These are phyloP conservation scores for Hirudinaria manillensis DNA, from an alignment of 2,888 invertebrate species.

Conservation along the genomic window DNA sequence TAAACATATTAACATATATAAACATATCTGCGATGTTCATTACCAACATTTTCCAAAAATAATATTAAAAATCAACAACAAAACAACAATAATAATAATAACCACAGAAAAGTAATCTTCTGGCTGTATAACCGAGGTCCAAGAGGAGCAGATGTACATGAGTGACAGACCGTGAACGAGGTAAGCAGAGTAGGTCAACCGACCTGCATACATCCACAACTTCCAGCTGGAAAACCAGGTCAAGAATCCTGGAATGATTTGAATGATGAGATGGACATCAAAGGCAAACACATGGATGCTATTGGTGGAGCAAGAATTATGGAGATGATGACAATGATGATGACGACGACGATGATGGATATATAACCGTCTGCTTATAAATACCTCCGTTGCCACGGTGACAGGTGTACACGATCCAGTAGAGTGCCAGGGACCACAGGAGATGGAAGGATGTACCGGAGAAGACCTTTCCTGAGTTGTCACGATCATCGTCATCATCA, in stretches of 20 bases:
- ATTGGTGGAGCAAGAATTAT: too few relatives aligned
- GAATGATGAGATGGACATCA: not conserved
- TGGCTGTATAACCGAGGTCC: not conserved
- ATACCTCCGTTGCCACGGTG: not conserved
- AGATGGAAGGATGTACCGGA: not conserved
- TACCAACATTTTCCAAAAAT: not conserved
- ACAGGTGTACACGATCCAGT: not conserved
- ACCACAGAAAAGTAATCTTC: not conserved
- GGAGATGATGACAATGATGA: too few relatives aligned
- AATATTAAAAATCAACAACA: too few relatives aligned
- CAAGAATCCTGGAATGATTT: not conserved
- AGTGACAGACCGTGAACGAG: not conserved
- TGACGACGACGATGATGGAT: too few relatives aligned
- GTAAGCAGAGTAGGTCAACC: not conserved
- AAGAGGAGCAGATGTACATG: not conserved
- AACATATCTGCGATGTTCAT: not conserved
- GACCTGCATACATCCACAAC: not conserved
- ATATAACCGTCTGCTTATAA: too few relatives aligned
- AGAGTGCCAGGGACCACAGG: not conserved
- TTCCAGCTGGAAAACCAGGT: conserved; percentile 6
- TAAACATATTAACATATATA: too few relatives aligned
- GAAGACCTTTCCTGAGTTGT: not conserved
- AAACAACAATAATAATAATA: too few relatives aligned
- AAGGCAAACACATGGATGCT: not conserved
- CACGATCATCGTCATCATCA: not conserved